Evolutionary conservation across 35 echinoderm and acorn worm species (phyloP), one percentile per base, ranked within the genome.

Genomic region (Acanthaster planci): DNA sequence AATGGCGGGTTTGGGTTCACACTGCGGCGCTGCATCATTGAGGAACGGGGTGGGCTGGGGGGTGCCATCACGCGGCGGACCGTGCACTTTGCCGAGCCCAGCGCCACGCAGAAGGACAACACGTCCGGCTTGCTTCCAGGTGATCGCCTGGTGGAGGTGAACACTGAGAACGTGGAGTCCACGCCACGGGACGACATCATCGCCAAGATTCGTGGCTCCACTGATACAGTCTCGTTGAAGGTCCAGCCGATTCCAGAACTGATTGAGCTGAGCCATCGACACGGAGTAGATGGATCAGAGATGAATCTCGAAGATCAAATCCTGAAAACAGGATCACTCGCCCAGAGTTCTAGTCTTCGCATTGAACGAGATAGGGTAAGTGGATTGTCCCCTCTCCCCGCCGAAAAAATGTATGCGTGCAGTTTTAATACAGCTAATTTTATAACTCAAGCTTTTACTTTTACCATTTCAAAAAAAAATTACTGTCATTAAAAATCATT

Each of bases 221-320:
- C 92, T 37, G 92, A 99, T 29, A 50, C 86, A 1, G 96, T 99
- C 53, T 85, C 82, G 38, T 84, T 99, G 21, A 99, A 94, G 67
- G 96, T 99, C 7, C 96, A 99, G 60, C 96, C 96, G 12, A 99
- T 99, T 60, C 90, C 96, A 1, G 96, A 99, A 60, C 53, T 99
- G 77, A 90, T 93, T 55, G 96, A 99, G 76, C 68, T 99, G 60
- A 99, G 96, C 82, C 86, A 91, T 39, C 77, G 96, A 8, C 93
- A 92, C 30, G 89, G 96, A 5, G 55, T 78, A 15, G 96, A 99
- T 76, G 96, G 96, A 19, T 82, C 83, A 60, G 92, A 99, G 37
- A 85, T 94, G 15, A 58, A 82, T n/a, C 89, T 94, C 31, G 92
- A 94, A 38, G 94, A 92, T 77, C 86, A 97, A 80, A 84, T 90